Base-by-base conservation (phyloP, 2,888 invertebrate species). In the Bruchidius siliquastri region DNA sequence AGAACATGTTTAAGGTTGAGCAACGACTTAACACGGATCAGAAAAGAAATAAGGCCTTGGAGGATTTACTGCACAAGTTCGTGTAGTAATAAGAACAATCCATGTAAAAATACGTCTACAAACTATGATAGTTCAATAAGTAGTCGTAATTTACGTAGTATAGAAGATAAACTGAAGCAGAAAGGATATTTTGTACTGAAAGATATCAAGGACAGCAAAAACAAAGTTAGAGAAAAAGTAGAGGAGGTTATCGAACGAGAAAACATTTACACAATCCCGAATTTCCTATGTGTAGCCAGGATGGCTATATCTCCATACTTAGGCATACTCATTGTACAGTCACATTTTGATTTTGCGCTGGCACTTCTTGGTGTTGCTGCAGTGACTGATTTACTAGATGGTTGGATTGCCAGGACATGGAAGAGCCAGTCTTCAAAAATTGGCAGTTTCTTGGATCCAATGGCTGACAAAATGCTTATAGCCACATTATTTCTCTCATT, bases 381-480 rank as follows among this genome's bases (percentile, higher is more conserved):
- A 76, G 84, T 97, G 0, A 95, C 97, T 69, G 99, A 99, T 88
- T 86, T 97, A 95, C 85, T 96, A 72, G 99, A 99, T 89, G 99
- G 99, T 8, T 97, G 94, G 91, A 98, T 99, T 84, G 99, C 99
- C 0, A 90, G 99, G 74, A 94, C 93, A 72, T 97, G 95, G 91
- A 91, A 92, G 76, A 93, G 93, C 49, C 99, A 99, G 85, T 93
- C 95, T 22, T 96, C 98, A 30, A 95, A 95, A 84, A 90, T 97
- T 83, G 99, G 99, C 0, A 97, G 97, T 74, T 97, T 98, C 83
- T 86, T 99, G 20, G 99, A 99, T 87, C 99, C 99, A 0, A 91
- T 98, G 88, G 99, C 99, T 1, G 99, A 99, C 86, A 99, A 99
- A 88, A 89, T 98, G 67, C 89, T 99, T 0, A 92, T 99, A 78